phyloP scores from a whole-genome alignment of 2,888 invertebrate species.

The Eristalinus sepulchralis region DNA sequence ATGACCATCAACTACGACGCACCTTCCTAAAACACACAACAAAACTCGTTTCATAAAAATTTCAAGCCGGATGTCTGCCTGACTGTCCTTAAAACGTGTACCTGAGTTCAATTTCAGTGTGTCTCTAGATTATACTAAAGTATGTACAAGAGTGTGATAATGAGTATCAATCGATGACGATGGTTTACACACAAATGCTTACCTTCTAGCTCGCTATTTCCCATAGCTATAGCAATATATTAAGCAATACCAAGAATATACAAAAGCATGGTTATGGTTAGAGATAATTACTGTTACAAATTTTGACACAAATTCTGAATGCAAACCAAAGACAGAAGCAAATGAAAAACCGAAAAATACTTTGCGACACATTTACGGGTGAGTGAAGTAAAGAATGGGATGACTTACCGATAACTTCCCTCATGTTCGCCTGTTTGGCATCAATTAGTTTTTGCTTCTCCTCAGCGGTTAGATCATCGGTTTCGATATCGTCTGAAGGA shows the following conservation, averaged over 20 bases:
- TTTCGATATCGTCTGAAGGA: slow-evolving; percentile 89
- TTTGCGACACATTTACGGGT: slow-evolving; percentile 6
- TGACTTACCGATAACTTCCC: slow-evolving; percentile 89
- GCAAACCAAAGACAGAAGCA: neutral
- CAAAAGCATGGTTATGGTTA: slow-evolving; percentile 68
- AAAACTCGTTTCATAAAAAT: neutral
- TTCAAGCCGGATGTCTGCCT: neutral
- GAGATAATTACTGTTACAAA: slow-evolving; percentile 11
- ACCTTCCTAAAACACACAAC: neutral
- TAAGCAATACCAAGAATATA: slow-evolving; percentile 71
- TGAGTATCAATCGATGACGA: neutral
- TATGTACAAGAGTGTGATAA: slow-evolving; percentile 27
- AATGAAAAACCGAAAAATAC: slow-evolving; percentile 3
- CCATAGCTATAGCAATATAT: slow-evolving; percentile 72
- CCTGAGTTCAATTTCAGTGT: neutral
- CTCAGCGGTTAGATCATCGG: slow-evolving; percentile 87
- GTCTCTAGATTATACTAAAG: neutral
- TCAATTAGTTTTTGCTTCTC: slow-evolving; percentile 89
- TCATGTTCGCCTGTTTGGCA: slow-evolving; percentile 89
- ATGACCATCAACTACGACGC: too few species aligned
- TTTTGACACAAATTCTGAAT: neutral
- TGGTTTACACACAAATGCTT: slow-evolving; percentile 65
- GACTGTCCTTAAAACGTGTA: neutral
- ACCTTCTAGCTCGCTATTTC: slow-evolving; percentile 76
- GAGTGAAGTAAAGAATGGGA: neutral